Evolutionary conservation across 53 echinoderm and acorn worm species (phyloP).

Genomic region (Astropecten irregularis): DNA sequence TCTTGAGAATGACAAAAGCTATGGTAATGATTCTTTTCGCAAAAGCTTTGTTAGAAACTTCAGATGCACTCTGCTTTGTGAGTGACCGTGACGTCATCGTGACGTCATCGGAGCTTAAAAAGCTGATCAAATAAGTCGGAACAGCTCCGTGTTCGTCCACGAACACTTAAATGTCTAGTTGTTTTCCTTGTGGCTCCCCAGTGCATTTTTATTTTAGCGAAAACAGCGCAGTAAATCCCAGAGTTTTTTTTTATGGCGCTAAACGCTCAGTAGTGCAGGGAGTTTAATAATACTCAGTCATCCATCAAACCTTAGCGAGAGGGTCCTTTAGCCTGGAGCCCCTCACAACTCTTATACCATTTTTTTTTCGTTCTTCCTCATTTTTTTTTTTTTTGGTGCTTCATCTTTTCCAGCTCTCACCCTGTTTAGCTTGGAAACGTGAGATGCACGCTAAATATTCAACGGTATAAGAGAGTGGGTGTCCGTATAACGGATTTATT

Average conservation of each 20-base stretch:
- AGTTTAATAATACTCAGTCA: conserved; percentile 29
- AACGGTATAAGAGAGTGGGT: background rate
- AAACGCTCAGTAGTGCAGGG: conserved; percentile 19
- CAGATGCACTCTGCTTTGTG: no score
- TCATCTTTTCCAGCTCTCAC: background rate
- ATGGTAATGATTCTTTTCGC: no score
- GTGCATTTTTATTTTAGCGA: conserved; percentile 2
- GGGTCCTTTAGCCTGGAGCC: conserved; percentile 14
- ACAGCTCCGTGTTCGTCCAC: no score
- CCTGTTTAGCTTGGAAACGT: conserved; percentile 34
- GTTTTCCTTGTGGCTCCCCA: conserved; percentile 12
- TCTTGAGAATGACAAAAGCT: no score
- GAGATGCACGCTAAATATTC: conserved; percentile 51
- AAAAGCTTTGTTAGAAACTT: no score
- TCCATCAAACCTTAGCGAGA: conserved; percentile 1
- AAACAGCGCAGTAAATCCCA: conserved; percentile 34
- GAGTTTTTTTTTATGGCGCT: conserved; percentile 47
- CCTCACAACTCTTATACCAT: conserved; percentile 18
- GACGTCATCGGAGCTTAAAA: no score
- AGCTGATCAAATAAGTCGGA: no score
- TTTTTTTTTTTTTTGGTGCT: background rate
- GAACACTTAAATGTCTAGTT: no score
- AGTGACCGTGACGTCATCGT: no score
- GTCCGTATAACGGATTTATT: no score
- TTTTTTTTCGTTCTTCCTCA: background rate